Conservation (phyloP, 2,797 vertebrate species). For the Pipistrellus kuhlii region DNA sequence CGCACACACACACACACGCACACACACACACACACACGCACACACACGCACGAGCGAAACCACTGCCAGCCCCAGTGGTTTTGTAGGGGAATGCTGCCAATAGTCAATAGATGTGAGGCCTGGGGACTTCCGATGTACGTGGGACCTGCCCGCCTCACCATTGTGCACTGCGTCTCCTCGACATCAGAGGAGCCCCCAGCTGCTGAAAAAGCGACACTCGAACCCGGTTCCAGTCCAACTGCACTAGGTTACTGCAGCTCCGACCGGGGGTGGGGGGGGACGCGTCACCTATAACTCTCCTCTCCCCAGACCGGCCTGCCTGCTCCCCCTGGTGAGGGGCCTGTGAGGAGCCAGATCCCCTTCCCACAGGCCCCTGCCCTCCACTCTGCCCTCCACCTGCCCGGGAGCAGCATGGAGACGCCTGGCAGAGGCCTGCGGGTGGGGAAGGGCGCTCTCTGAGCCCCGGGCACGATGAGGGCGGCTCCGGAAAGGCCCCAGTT, state of each 20-base stretch:
- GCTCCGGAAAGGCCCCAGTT: neutral
- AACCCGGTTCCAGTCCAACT: accelerated
- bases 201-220: neutral
- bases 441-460: neutral
- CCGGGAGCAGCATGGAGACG: neutral
- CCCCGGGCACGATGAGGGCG: neutral
- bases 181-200: neutral
- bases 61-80: neutral
- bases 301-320: neutral
- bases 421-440: neutral
- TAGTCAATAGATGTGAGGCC: accelerated
- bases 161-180: neutral
- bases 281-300: accelerated
- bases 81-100: neutral
- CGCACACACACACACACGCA: neutral
- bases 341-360: neutral
- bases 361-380: too few relatives aligned
- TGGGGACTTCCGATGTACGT: neutral
- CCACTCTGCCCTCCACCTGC: neutral
- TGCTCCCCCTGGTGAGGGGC: neutral
- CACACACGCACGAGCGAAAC: neutral
- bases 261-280: too few relatives aligned
- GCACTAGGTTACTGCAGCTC: accelerated
- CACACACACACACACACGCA: neutral
- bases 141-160: neutral